These are phyloP conservation scores for Periophthalmodon schlosseri DNA, from an alignment of 2,113 vertebrate species.

Conservation along the genomic window DNA sequence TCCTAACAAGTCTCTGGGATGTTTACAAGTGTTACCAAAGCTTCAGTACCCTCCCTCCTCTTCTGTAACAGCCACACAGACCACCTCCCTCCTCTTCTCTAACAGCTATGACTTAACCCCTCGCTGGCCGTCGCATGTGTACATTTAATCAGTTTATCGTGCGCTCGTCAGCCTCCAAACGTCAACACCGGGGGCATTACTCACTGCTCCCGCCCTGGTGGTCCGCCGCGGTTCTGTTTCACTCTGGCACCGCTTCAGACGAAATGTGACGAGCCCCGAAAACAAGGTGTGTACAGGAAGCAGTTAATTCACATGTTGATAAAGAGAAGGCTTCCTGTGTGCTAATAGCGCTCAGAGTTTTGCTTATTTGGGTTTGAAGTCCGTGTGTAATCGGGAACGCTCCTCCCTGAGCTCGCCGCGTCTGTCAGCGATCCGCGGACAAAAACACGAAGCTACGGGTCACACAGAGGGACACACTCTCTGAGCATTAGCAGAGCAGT, in stretches of 20 bases:
- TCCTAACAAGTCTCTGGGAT: not conserved
- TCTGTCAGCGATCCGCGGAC: slow-evolving; percentile 71
- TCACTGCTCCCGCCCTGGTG: slow-evolving; percentile 64
- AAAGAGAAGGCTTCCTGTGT: slow-evolving; percentile 84
- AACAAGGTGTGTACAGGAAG: slow-evolving; percentile 83
- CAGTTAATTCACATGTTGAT: slow-evolving; percentile 84
- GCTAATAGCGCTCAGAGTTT: slow-evolving; percentile 78
- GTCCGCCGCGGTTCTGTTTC: slow-evolving; percentile 63
- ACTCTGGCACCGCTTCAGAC: slow-evolving; percentile 64
- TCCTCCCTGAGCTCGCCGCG: slow-evolving; percentile 45
- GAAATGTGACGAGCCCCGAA: slow-evolving; percentile 48
- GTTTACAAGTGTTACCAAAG: too few relatives aligned
- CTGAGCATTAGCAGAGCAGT: too few relatives aligned
- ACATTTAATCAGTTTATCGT: slow-evolving; percentile 25
- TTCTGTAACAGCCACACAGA: slow-evolving; percentile 22
- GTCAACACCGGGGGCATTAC: slow-evolving; percentile 68
- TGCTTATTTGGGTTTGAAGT: slow-evolving; percentile 82
- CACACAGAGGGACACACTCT: not conserved
- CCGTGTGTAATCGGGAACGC: slow-evolving; percentile 75
- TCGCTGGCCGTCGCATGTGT: slow-evolving; percentile 34
- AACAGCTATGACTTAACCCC: slow-evolving; percentile 26
- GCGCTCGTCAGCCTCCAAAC: slow-evolving; percentile 57
- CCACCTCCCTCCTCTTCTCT: not conserved
- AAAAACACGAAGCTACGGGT: slow-evolving; percentile 50
- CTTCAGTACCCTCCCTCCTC: not conserved